Evolutionary conservation across 1,140 invertebrate genomes (phyloP), one percentile per base, ranked within the genome.

Genomic region (Drosophila tropicalis): DNA sequence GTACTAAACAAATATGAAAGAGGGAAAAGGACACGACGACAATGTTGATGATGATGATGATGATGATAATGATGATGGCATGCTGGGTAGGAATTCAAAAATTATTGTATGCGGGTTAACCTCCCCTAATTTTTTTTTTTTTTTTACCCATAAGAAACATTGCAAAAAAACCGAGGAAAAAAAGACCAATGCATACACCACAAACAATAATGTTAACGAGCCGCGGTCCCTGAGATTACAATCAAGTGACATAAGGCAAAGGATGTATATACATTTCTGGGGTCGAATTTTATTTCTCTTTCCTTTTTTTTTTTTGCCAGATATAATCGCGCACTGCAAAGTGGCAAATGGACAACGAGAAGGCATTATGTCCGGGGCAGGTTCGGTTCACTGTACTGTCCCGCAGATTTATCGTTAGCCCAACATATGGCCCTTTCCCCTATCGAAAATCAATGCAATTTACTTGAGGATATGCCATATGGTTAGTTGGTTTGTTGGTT

Each of bases 191-290:
- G 71, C 82, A 76, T 70, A 55, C 72, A 70, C 72, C 60, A 76
- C 73, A 72, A 82, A 63, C 78, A 84, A 79, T 80, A 83, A 77
- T 79, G 83, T 79, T 87, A 86, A 86, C 82, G 79, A 86, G 83
- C 79, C 70, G 82, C 83, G 71, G 78, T 78, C 54, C 55, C 22
- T 54, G 29, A 73, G 82, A 86, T 86, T 86, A 82, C 83, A 87
- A 86, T 86, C 82, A 86, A 58, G 83, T 87, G 82, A 87, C 82
- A 87, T 74, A 86, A 86, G 82, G 82, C 81, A 76, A 76, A 61
- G 51, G 72, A 36, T 51, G 41, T 47, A 19, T 19, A 2, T 29
- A 29, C 9, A 4, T 47, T 9, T 22, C 44, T 51, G 44, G 44
- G 44, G 44, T 51, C 44, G 44, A 51, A 22, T 17, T 70, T 62